Percentiles rank a stretch among this genome's conserved stretches.
Evolutionary conservation across 2,888 invertebrate species (phyloP).

Genomic region (Drosophila trichaetosa): DNA sequence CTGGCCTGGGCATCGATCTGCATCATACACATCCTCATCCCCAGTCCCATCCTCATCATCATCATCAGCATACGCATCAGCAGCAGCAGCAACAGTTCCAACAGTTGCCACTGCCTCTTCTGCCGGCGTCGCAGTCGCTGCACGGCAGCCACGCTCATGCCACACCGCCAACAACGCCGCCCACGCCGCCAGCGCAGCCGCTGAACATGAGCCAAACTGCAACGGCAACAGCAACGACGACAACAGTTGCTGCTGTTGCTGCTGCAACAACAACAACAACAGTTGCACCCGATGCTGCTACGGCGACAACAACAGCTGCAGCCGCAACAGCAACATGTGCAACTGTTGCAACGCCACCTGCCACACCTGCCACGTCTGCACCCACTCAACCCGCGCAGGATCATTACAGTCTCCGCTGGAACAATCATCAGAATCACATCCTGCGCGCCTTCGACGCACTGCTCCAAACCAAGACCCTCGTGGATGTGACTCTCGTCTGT

Average conservation of each 20-base stretch:
- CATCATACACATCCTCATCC: conserved; percentile 24
- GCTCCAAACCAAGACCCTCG: conserved; percentile 93
- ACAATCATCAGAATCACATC: conserved; percentile 96
- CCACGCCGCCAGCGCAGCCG: conserved; percentile 74
- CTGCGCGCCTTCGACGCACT: conserved; percentile 95
- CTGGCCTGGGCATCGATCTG: conserved; percentile 19
- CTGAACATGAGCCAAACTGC: conserved; percentile 70
- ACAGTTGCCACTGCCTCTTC: conserved; percentile 24
- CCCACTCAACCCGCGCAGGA: conserved; percentile 86
- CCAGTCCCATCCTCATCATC: conserved; percentile 27
- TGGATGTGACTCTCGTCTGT: conserved; percentile 96
- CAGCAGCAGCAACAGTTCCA: conserved; percentile 11
- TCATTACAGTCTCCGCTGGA: conserved; percentile 96
- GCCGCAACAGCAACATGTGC: conserved; percentile 15
- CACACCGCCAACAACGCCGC: conserved; percentile 76
- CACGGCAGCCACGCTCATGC: conserved; percentile 40
- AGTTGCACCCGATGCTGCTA: conserved; percentile 14
- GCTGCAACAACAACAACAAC: conserved; percentile 23
- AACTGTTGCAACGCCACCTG: conserved; percentile 40
- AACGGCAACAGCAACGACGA: conserved; percentile 20
- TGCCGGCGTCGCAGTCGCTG: conserved; percentile 17
- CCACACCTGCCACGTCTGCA: conserved; percentile 64
- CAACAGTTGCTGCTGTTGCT: conserved; percentile 25
- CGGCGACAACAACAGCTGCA: conserved; percentile 22
- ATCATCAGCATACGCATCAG: conserved; percentile 11